phyloP scores from a whole-genome alignment of 2,888 invertebrate genomes.

The Euphydryas editha region DNA sequence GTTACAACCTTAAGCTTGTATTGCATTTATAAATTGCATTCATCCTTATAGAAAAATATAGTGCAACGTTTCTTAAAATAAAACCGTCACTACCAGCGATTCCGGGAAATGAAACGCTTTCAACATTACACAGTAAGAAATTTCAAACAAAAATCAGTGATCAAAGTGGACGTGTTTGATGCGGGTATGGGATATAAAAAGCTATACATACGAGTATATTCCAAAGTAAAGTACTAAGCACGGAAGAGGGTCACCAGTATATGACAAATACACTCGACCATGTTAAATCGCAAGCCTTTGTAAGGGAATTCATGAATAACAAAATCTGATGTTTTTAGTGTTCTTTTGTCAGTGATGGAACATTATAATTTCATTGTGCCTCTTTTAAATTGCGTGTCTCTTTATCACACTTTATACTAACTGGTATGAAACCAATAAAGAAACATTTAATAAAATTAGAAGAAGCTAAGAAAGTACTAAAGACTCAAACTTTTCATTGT shows the following conservation, averaged over 20 bases:
- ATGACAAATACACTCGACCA: not conserved
- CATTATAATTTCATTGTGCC: not conserved
- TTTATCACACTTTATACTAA: no score
- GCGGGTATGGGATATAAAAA: not conserved
- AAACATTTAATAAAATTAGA: no score
- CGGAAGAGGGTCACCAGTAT: not conserved
- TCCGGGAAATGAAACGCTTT: not conserved
- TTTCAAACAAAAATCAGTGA: constrained; percentile 1
- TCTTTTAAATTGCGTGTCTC: not conserved
- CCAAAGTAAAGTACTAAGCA: not conserved
- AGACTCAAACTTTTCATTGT: no score
- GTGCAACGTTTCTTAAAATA: not conserved
- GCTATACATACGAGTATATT: not conserved
- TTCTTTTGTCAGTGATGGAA: not conserved
- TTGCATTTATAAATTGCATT: no score
- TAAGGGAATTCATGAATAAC: not conserved
- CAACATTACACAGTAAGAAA: not conserved
- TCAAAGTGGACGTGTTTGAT: not conserved
- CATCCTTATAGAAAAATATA: no score
- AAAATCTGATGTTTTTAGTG: not conserved
- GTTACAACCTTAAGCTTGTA: no score
- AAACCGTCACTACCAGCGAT: not conserved
- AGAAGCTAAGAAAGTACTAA: no score
- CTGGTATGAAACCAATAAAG: no score
- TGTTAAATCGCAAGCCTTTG: not conserved